Evolutionary conservation across 1,140 invertebrate species (phyloP).

Genomic region (Trichoplusia ni): DNA sequence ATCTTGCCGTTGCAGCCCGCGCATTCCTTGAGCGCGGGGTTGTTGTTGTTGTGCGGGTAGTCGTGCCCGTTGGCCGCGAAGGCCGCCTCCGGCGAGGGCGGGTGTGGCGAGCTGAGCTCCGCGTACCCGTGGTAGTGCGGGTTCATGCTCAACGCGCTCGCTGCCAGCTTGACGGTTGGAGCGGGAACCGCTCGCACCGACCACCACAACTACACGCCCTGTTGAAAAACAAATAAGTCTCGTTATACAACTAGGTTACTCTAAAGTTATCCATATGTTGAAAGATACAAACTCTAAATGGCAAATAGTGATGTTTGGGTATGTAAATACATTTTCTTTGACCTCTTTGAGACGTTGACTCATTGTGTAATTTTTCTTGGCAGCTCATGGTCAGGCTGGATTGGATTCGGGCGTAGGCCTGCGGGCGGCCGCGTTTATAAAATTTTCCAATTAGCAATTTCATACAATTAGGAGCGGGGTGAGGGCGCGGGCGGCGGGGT

Average conservation of each 20-base stretch:
- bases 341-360: slow-evolving; percentile 41
- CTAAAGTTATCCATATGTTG: no score
- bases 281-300: not conserved
- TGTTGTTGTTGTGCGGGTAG: slow-evolving; percentile 83
- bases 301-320: not conserved
- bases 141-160: slow-evolving; percentile 86
- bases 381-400: slow-evolving; percentile 47
- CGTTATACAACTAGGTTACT: no score
- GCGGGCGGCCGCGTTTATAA: slow-evolving; percentile 78
- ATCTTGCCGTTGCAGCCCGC: slow-evolving; percentile 89
- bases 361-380: slow-evolving; percentile 57
- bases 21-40: slow-evolving; percentile 84
- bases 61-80: slow-evolving; percentile 77
- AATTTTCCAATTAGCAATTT: slow-evolving; percentile 82
- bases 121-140: slow-evolving; percentile 87
- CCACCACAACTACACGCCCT: slow-evolving; percentile 79
- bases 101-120: slow-evolving; percentile 86
- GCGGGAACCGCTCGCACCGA: slow-evolving; percentile 72
- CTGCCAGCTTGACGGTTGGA: slow-evolving; percentile 84
- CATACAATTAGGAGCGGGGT: slow-evolving; percentile 77
- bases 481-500: slow-evolving; percentile 44
- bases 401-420: slow-evolving; percentile 54
- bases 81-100: slow-evolving; percentile 84
- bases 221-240: slow-evolving; percentile 25
- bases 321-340: not conserved